A percentile compares a stretch with the other conserved stretches of the same genome.
These are phyloP conservation scores for Coturnix japonica DNA, from an alignment of 2,113 vertebrate genomes.

Conservation along the genomic window DNA sequence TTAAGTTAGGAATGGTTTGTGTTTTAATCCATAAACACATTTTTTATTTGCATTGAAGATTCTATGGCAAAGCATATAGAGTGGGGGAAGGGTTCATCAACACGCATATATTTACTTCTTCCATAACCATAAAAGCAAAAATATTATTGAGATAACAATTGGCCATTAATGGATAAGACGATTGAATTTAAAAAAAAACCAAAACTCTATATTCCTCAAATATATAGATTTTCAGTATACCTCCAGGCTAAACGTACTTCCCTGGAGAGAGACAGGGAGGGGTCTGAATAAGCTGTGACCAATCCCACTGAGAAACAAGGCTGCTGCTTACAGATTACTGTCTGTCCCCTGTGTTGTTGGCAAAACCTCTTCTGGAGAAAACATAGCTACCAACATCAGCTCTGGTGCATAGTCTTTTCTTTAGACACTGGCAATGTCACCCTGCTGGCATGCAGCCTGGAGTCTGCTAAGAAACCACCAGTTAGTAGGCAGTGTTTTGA, in stretches of 20 bases:
- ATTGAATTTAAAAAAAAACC: not conserved
- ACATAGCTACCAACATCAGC: not conserved
- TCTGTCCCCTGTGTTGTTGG: not conserved
- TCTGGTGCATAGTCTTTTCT: not conserved
- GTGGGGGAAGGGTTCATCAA: not conserved
- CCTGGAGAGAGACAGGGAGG: not conserved
- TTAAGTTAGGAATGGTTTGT: not conserved
- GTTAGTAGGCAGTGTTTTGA: not conserved
- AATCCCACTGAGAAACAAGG: not conserved
- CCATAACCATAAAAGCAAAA: not conserved
- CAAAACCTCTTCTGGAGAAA: not conserved
- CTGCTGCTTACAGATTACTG: not conserved
- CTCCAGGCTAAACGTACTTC: not conserved
- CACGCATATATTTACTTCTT: not conserved
- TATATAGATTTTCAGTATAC: not conserved
- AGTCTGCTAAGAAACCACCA: not conserved
- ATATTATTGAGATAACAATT: not conserved
- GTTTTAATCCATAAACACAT: not conserved
- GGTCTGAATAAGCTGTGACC: not conserved
- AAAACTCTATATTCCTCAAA: not conserved
- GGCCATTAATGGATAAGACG: not conserved
- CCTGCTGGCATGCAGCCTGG: fast-evolving
- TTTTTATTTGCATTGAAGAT: not conserved
- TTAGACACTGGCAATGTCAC: not conserved
- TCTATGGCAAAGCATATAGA: not conserved